A percentile compares a stretch with the other conserved stretches of the same genome.
phyloP scores from a whole-genome alignment of 2,113 vertebrate species.

The Symphodus melops region DNA sequence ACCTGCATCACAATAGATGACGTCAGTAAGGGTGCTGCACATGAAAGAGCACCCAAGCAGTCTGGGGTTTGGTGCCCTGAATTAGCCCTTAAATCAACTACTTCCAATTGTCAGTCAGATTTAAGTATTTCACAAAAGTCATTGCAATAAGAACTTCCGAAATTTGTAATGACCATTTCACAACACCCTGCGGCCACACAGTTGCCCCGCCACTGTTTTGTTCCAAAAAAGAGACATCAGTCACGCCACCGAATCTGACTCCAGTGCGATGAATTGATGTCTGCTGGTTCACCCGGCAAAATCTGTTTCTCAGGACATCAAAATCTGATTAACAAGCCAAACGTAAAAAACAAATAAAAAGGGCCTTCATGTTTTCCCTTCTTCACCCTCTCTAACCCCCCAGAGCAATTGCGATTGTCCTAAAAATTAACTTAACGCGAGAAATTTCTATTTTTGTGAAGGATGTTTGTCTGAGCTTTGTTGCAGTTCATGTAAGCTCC shows the following conservation, averaged over 20 bases:
- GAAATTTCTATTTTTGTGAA: constrained; percentile 36
- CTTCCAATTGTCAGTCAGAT: too few relatives aligned
- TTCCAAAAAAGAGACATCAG: not conserved
- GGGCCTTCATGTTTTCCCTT: constrained; percentile 13
- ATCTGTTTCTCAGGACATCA: not conserved
- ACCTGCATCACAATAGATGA: too few relatives aligned
- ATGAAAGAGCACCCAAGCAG: too few relatives aligned
- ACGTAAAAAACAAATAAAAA: constrained; percentile 29
- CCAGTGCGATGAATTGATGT: constrained; percentile 15
- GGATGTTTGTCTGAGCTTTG: constrained; percentile 10
- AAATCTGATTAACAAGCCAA: constrained; percentile 51
- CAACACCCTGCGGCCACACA: not conserved
- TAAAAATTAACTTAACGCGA: constrained; percentile 40
- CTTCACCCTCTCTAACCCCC: not conserved
- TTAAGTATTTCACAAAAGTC: not conserved
- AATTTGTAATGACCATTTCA: not conserved
- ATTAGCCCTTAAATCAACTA: too few relatives aligned
- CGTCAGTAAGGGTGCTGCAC: too few relatives aligned
- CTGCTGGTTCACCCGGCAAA: not conserved
- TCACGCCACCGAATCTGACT: constrained; percentile 22
- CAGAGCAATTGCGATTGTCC: not conserved
- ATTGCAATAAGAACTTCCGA: not conserved
- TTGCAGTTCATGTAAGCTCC: constrained; percentile 3
- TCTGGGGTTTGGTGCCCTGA: too few relatives aligned
- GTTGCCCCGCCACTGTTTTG: not conserved